Conservation (phyloP, 35 echinoderm and acorn worm genomes). For the Acanthaster planci region DNA sequence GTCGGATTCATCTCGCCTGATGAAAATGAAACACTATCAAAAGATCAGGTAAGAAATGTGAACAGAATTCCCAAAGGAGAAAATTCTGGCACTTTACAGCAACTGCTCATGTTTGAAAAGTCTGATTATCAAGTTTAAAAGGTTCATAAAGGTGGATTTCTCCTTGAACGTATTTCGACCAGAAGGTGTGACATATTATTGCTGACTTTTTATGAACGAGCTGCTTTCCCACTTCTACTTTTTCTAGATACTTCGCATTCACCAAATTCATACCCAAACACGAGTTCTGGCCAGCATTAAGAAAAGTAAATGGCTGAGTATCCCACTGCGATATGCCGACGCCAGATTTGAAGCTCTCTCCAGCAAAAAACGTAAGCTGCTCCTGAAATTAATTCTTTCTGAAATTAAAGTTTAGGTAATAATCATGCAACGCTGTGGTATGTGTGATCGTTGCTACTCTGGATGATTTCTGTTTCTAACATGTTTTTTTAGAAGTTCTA, state of each 20-base stretch:
- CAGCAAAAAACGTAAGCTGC: constrained; percentile 36
- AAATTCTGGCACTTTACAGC: neutral
- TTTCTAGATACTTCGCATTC: constrained; percentile 78
- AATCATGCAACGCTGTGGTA: no score
- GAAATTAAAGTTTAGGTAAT: neutral
- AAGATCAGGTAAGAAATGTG: constrained; percentile 61
- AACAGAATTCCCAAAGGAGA: neutral
- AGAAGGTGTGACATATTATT: neutral
- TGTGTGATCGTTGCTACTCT: no score
- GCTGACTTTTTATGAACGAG: neutral
- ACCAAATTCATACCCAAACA: constrained; percentile 81
- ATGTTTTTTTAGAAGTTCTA: no score
- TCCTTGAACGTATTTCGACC: no score
- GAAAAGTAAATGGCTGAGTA: constrained; percentile 79
- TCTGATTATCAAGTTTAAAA: no score
- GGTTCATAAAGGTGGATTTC: no score
- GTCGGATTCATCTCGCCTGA: constrained; percentile 62
- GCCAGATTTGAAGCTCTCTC: constrained; percentile 70
- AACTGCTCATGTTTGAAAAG: neutral
- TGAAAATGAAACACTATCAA: constrained; percentile 70
- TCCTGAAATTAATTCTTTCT: neutral
- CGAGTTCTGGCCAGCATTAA: constrained; percentile 73
- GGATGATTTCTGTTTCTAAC: no score
- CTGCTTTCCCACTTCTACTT: neutral
- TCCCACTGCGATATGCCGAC: constrained; percentile 72